Evolutionary conservation across 1,140 invertebrate genomes (phyloP).

Genomic region (Andricus grossulariae): DNA sequence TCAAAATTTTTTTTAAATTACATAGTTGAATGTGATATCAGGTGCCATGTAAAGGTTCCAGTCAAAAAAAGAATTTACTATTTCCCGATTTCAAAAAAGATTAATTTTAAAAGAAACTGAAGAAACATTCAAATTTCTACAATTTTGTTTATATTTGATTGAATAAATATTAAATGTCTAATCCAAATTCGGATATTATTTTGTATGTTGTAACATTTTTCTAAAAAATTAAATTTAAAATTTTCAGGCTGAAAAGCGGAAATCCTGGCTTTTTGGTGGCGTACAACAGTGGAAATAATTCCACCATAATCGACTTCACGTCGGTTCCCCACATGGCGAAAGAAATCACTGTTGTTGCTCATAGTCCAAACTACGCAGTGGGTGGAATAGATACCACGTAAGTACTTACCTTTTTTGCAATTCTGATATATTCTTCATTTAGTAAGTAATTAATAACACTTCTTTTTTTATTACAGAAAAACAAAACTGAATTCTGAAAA

Average conservation of each 20-base stretch:
- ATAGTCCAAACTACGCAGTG: slow-evolving; percentile 77
- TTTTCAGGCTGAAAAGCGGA: slow-evolving; percentile 80
- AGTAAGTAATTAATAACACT: slow-evolving; percentile 36
- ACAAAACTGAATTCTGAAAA: slow-evolving; percentile 58
- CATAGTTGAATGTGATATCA: too few species aligned
- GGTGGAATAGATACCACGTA: slow-evolving; percentile 68
- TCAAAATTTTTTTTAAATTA: too few species aligned
- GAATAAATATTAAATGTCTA: too few species aligned
- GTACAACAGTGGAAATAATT: slow-evolving; percentile 77
- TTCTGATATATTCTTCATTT: slow-evolving; percentile 31
- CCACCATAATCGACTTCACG: slow-evolving; percentile 73
- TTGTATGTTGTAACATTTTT: too few species aligned
- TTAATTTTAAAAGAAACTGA: too few species aligned
- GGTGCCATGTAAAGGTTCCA: too few species aligned
- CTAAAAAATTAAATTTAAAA: slow-evolving; percentile 38
- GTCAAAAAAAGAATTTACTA: too few species aligned
- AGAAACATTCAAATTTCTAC: too few species aligned
- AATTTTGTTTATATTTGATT: too few species aligned
- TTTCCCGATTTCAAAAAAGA: too few species aligned
- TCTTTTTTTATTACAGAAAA: slow-evolving; percentile 56
- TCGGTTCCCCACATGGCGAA: slow-evolving; percentile 71
- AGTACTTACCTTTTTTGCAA: slow-evolving; percentile 54
- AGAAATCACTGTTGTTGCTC: slow-evolving; percentile 77
- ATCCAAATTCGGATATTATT: too few species aligned
- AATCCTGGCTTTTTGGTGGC: slow-evolving; percentile 83